Percentiles rank a stretch among this genome's conserved stretches.
Evolutionary conservation across 2,113 vertebrate species (phyloP).

Genomic region (Toxotes jaculatrix): DNA sequence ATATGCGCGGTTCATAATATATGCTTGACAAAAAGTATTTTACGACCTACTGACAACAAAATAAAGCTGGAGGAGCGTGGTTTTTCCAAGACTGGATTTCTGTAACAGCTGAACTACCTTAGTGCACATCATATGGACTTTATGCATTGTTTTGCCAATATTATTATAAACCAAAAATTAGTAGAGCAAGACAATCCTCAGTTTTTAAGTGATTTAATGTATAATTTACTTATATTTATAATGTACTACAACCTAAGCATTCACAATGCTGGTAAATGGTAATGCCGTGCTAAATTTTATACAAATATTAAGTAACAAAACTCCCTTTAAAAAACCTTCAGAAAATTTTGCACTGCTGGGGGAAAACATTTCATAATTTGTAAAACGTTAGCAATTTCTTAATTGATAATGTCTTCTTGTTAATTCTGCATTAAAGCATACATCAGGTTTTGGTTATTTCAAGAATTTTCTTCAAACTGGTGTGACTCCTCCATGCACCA

Average conservation of each 20-base stretch:
- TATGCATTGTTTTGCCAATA: neutral
- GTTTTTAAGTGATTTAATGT: neutral
- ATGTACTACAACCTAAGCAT: neutral
- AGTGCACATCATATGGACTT: neutral
- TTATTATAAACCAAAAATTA: neutral
- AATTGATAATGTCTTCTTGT: neutral
- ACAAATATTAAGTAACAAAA: neutral
- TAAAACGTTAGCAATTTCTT: neutral
- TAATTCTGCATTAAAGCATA: neutral
- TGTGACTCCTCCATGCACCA: neutral
- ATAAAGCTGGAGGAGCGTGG: neutral
- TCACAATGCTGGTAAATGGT: neutral
- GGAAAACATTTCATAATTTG: neutral
- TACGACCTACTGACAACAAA: too few relatives aligned
- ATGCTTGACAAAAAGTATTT: conserved; percentile 2
- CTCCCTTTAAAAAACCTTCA: neutral
- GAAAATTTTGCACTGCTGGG: neutral
- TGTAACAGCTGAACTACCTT: neutral
- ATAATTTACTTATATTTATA: too few relatives aligned
- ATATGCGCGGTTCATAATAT: conserved; percentile 14
- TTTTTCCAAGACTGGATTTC: neutral
- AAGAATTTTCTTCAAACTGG: neutral
- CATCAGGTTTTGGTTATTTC: neutral
- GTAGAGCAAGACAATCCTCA: neutral
- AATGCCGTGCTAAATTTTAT: too few relatives aligned